phyloP scores from a whole-genome alignment of 1,140 invertebrate genomes.

The Hestina assimilis region DNA sequence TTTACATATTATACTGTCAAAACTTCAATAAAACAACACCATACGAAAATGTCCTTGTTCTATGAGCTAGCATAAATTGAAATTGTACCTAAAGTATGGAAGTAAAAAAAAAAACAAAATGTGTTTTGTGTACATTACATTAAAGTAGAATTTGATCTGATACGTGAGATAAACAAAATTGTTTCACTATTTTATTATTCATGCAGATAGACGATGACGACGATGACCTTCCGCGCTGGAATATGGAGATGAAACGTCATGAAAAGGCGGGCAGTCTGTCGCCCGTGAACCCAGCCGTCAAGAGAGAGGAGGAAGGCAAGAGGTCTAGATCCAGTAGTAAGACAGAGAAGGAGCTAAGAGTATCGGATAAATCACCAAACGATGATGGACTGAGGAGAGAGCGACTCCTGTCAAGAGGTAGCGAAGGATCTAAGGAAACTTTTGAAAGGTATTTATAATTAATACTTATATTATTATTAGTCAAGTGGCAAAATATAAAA shows the following conservation, averaged over 20 bases:
- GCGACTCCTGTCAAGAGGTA: constrained; percentile 51
- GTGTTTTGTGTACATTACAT: too few relatives aligned
- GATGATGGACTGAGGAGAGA: constrained; percentile 53
- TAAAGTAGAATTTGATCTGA: too few relatives aligned
- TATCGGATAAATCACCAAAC: constrained; percentile 59
- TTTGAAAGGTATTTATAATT: constrained; percentile 57
- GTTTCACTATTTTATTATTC: too few relatives aligned
- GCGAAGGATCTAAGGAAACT: constrained; percentile 57
- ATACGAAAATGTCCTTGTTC: too few relatives aligned
- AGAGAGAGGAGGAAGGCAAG: constrained; percentile 48
- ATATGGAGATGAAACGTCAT: constrained; percentile 70
- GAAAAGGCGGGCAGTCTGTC: constrained; percentile 67
- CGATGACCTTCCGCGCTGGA: constrained; percentile 43
- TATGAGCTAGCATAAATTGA: too few relatives aligned
- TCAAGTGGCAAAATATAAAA: neutral
- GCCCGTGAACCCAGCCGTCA: constrained; percentile 51
- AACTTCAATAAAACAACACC: too few relatives aligned
- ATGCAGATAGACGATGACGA: too few relatives aligned
- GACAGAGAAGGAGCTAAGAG: constrained; percentile 55
- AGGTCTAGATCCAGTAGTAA: constrained; percentile 48
- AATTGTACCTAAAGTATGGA: too few relatives aligned
- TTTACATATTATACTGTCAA: too few relatives aligned
- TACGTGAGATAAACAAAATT: too few relatives aligned
- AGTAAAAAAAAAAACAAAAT: too few relatives aligned
- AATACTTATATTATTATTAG: neutral